phyloP scores from a whole-genome alignment of 2,888 invertebrate genomes.

The Netelia melanura region DNA sequence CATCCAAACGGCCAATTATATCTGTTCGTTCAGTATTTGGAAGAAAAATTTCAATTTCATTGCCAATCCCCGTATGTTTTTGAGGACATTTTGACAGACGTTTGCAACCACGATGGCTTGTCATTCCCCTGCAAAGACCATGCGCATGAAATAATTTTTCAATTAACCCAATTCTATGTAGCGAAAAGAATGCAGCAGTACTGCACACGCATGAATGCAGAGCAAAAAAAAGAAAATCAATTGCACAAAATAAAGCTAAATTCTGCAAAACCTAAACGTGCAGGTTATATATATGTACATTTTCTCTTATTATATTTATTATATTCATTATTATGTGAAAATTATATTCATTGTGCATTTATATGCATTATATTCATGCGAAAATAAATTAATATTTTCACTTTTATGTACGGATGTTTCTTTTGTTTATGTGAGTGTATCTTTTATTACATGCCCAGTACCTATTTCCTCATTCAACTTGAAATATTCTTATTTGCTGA shows the following conservation, averaged over 20 bases:
- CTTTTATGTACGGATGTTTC: neutral
- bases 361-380: neutral
- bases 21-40: too few species aligned
- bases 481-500: neutral
- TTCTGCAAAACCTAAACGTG: neutral
- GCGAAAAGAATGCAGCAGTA: neutral
- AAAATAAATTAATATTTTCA: neutral
- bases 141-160: neutral
- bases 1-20: too few species aligned
- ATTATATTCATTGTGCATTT: too few species aligned
- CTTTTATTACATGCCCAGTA: neutral
- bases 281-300: neutral
- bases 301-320: neutral
- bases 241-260: neutral
- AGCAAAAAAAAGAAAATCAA: neutral
- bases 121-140: too few species aligned
- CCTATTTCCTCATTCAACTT: neutral
- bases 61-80: too few species aligned
- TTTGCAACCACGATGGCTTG: too few species aligned
- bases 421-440: neutral
- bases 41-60: too few species aligned
- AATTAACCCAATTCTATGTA: neutral
- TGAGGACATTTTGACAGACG: too few species aligned
- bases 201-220: conserved; percentile 1
- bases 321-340: too few species aligned